Evolutionary conservation across 2,113 vertebrate genomes (phyloP), one percentile per base, ranked within the genome.

Genomic region (Hydrochoerus hydrochaeris): DNA sequence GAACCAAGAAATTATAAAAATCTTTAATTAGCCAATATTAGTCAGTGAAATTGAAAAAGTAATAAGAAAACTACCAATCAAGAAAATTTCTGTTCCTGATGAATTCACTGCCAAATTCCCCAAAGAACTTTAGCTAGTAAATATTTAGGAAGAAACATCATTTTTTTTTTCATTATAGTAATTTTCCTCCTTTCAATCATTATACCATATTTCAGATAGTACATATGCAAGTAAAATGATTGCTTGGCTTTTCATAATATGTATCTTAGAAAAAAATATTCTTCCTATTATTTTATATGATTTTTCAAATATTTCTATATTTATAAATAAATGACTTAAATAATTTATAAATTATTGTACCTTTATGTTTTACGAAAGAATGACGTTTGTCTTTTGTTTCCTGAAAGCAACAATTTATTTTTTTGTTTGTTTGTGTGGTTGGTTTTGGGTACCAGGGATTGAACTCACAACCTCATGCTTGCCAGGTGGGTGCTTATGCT

Each of bases 141-240:
- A 2, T 0, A 14, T 35, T 58, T 67, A 62, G n/a, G 0, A 85
- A 7, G 65, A 90, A 87, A 52, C 3, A 3, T 2, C 9, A 88
- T 22, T 84, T 58, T 0, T 73, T 84, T 41, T 52, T 20, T 93
- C 22, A 35, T 57, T 32, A 22, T 3, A 52, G 1, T 84, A 3
- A 41, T 44, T 38, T 46, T n/a, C 1, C 5, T 5, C 19, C 0
- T 44, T 0, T 65, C 0, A 5, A 32, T 60, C 4, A 69, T 57
- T 71, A 49, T 32, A 1, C 20, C 4, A 22, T 17, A 1, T 58
- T 69, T 62, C 22, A 49, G 20, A 1, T 17, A 1, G 3, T 65
- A 57, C 24, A 38, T 12, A 67, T 60, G 2, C 13, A 46, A 2
- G 4, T 38, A n/a, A 10, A 73, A 6, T 49, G 14, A 82, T 54